Evolutionary conservation across 2,113 vertebrate genomes (phyloP), one percentile per base, ranked within the genome.

Genomic region (Pteropus alecto): DNA sequence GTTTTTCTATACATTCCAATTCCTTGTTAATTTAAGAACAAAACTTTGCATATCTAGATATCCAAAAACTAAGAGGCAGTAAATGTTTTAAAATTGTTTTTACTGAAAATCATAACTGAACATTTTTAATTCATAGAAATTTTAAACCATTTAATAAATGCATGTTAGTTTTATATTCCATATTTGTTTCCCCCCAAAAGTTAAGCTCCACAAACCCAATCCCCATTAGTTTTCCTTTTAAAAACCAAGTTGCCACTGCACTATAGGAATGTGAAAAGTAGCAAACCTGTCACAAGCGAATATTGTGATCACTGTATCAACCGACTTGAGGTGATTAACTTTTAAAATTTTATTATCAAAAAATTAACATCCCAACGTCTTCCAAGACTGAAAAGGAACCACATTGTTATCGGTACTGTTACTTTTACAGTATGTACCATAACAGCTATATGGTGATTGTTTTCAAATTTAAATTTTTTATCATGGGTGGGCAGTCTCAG

Each of bases 51-150:
- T 16, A 21, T 7, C 71, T 0, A 7, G 70, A 90, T 74, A 97
- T 96, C 96, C 96, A 98, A 98, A 97, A 98, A 97, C 93, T 97
- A 97, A 98, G 95, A 81, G 96, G 87, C 84, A 97, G 97, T 97
- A 97, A 97, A 97, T 60, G 96, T 97, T 96, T 93, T 76, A 63
- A 89, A 86, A 90, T 56, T 84, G 38, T 74, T 51, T 94, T 51
- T 94, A 89, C 91, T 95, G 95, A 96, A 96, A 98, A 82, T 94
- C 91, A 83, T 98, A 96, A 97, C 96, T 94, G 95, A 97, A 95
- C 94, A 96, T 96, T 98, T 98, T 98, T 98, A 92, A 94, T 90
- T 81, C 65, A 96, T 74, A 96, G 70, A 89, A 96, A 92, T 96
- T 93, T 87, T 95, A 98, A 97, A 76, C 78, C 94, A 95, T 95